Base-by-base conservation (phyloP, 37 sponge, comb jelly and placozoan species). In the Hexactinellida sp. region DNA sequence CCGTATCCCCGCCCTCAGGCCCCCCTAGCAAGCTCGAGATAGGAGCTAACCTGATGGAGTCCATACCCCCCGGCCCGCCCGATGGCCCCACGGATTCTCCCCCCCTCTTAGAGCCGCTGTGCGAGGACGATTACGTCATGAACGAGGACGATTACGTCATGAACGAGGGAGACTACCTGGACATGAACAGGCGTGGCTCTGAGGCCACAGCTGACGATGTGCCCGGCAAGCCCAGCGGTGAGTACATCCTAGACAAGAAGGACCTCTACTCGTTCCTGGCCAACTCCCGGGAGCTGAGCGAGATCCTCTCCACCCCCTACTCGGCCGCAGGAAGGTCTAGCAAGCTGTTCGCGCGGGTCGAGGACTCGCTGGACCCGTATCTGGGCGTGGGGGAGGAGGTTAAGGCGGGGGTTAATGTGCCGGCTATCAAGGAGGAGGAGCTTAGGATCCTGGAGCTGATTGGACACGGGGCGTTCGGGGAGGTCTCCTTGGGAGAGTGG, bases 231-330 rank as follows among this genome's bases (percentile, higher is more conserved):
- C 30, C 76, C 76, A 63, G 34, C 34, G 34, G 19, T 25, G 76
- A 63, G 28, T 21, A 63, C 34, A 25, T 63, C 34, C 76, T 63
- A 23, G 76, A 63, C 28, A 63, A 63, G 76, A 63, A 63, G 13
- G 76, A 63, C 34, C 76, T 63, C 76, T 63, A 63, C 76, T 63
- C 76, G 19, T 63, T 63, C 76, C 76, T 63, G 34, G 34, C 76
- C 34, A 63, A 63, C 76, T 63, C 76, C 34, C 25, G 76, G 5
- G 76, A 63, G 76, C 76, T 63, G 76, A 63, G 76, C 13, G 76
- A 63, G 25, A 63, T 63, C 3, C 76, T 63, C 28, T 63, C 76
- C 34, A n/a, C 76, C 34, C 30, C 76, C 25, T 63, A n/a, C 76
- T 10, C 76, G 3, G 30, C 76, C 34, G 30, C 5, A 3, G 21